These are phyloP conservation scores for Malacoraja senta DNA, from an alignment of 2,797 vertebrate species.

Conservation along the genomic window DNA sequence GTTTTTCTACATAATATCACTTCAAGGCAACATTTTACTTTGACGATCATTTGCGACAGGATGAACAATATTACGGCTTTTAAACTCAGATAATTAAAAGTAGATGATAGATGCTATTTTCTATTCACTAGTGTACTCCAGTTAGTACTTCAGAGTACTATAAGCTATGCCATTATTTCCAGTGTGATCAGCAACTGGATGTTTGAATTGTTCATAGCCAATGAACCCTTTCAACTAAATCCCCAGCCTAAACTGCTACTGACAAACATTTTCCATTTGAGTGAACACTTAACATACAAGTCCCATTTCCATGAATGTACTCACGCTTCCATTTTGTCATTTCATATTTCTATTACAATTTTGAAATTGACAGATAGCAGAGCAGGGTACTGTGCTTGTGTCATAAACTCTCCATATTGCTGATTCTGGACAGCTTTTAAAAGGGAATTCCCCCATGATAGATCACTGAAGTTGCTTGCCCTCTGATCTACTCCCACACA, in stretches of 20 bases:
- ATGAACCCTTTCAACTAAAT: conserved; percentile 32
- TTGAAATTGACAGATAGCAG: background rate
- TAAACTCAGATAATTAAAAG: background rate
- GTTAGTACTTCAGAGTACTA: conserved; percentile 10
- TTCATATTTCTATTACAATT: background rate
- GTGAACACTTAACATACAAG: background rate
- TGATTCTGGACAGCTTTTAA: background rate
- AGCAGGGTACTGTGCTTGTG: background rate
- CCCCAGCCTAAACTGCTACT: conserved; percentile 28
- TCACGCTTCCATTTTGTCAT: background rate
- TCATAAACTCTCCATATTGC: background rate
- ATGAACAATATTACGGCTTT: background rate
- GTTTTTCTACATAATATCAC: background rate
- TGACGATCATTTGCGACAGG: background rate
- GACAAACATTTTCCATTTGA: conserved; percentile 30
- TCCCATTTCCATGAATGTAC: background rate
- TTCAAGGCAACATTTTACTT: background rate
- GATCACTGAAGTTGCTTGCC: background rate
- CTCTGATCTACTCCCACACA: background rate
- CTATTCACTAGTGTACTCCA: background rate
- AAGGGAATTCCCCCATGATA: background rate
- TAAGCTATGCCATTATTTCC: conserved; percentile 10
- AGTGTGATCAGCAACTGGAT: conserved; percentile 21
- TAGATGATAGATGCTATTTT: conserved; percentile 24
- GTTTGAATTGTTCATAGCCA: conserved; percentile 32